These are phyloP conservation scores for Haliclona indistincta DNA, from an alignment of 37 sponge, comb jelly and placozoan genomes.

Conservation along the genomic window DNA sequence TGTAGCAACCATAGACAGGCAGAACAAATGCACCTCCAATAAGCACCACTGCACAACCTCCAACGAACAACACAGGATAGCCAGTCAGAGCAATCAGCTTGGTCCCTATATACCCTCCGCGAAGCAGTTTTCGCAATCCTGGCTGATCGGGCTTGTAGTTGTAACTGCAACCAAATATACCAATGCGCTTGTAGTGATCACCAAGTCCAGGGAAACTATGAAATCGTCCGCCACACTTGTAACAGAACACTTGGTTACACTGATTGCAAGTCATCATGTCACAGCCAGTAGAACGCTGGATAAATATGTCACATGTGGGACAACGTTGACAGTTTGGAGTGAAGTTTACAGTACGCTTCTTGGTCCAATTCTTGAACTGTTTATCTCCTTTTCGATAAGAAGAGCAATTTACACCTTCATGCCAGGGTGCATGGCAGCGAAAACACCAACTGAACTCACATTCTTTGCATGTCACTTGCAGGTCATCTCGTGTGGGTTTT, in stretches of 20 bases:
- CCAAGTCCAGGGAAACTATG: constrained; percentile 6
- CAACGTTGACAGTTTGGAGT: constrained; percentile 39
- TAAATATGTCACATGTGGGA: constrained; percentile 34
- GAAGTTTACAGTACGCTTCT: background rate
- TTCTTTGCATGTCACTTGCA: constrained; percentile 25
- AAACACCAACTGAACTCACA: constrained; percentile 60
- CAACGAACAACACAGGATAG: constrained; percentile 14
- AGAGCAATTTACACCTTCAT: constrained; percentile 27
- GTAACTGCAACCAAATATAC: constrained; percentile 23
- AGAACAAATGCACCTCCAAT: constrained; percentile 4
- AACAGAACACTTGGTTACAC: constrained; percentile 39
- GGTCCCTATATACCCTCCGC: constrained; percentile 14
- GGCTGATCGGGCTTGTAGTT: constrained; percentile 13
- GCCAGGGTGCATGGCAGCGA: constrained; percentile 64
- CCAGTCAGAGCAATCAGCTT: constrained; percentile 3
- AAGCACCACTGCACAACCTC: constrained; percentile 5
- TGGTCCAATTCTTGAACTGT: constrained; percentile 46
- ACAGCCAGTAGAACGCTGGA: constrained; percentile 45
- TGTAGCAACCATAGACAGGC: constrained; percentile 13
- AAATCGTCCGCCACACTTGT: constrained; percentile 25
- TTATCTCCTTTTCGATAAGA: constrained; percentile 19
- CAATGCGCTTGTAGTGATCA: constrained; percentile 15
- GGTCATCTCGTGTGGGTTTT: background rate
- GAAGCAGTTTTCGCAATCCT: background rate
- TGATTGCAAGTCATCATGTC: constrained; percentile 46